Evolutionary conservation across 2,113 vertebrate species (phyloP).

Genomic region (Silurus meridionalis): DNA sequence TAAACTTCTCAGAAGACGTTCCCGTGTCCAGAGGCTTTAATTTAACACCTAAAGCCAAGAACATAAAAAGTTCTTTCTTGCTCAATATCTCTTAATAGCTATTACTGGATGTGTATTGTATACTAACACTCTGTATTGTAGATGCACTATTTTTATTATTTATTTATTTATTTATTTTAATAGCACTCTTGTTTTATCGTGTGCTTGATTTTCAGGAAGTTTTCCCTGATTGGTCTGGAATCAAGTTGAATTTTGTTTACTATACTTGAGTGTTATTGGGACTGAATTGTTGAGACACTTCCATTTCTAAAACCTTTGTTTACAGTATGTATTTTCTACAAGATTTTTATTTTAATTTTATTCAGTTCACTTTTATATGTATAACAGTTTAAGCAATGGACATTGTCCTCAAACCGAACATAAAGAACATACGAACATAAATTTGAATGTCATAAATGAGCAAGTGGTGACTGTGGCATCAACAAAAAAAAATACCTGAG

Average conservation of each 20-base stretch:
- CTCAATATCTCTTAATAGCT: conserved; percentile 27
- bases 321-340: not conserved
- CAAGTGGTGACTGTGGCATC: no score
- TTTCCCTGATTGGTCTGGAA: not conserved
- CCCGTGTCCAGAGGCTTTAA: conserved; percentile 35
- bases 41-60: conserved; percentile 44
- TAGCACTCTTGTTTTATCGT: not conserved
- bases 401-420: no score
- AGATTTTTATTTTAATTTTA: no score
- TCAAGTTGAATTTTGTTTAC: not conserved
- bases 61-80: conserved; percentile 32
- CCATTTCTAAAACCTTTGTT: not conserved
- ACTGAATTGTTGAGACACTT: not conserved
- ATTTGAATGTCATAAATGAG: no score
- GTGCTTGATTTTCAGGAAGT: not conserved
- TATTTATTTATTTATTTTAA: not conserved
- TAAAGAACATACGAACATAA: no score
- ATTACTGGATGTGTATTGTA: not conserved
- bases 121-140: no score
- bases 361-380: no score
- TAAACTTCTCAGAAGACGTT: not conserved
- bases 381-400: no score
- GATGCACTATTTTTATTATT: no score
- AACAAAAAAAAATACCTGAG: no score
- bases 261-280: no score